Evolutionary conservation across 1,140 invertebrate species (phyloP).

Genomic region (Pseudomyrmex flavicornis): DNA sequence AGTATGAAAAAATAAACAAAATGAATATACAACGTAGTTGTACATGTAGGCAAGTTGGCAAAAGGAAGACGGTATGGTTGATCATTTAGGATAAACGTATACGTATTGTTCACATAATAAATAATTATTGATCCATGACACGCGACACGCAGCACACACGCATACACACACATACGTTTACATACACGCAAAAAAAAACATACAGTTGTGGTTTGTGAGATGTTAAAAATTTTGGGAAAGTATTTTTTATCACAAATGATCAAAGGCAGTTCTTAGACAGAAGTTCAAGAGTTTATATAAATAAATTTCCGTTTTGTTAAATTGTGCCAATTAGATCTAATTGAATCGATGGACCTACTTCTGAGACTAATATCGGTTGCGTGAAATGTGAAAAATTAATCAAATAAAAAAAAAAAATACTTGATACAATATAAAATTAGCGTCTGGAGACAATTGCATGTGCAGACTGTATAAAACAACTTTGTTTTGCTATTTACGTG

Average conservation of each 20-base stretch:
- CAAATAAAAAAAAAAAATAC: not conserved
- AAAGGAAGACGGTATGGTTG: constrained; percentile 60
- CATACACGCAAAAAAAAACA: too few species aligned
- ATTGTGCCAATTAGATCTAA: constrained; percentile 62
- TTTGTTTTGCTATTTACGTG: constrained; percentile 17
- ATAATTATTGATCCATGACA: not conserved
- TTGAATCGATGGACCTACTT: constrained; percentile 59
- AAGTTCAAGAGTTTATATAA: constrained; percentile 73
- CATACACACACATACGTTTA: too few species aligned
- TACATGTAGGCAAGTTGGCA: constrained; percentile 72
- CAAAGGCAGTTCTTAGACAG: constrained; percentile 44
- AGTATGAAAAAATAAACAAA: constrained; percentile 79
- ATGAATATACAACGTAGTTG: constrained; percentile 72
- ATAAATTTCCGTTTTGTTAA: constrained; percentile 53
- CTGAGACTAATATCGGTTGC: not conserved
- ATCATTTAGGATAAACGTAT: constrained; percentile 49
- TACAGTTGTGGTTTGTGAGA: not conserved
- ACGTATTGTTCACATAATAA: constrained; percentile 15
- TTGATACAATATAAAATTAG: too few species aligned
- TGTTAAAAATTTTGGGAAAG: not conserved
- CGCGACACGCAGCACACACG: too few species aligned
- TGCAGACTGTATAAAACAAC: too few species aligned
- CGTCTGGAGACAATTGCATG: too few species aligned
- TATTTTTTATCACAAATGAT: constrained; percentile 54
- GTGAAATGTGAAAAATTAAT: constrained; percentile 22